Evolutionary conservation across 2,797 vertebrate species (phyloP).

Genomic region (Otus scops): DNA sequence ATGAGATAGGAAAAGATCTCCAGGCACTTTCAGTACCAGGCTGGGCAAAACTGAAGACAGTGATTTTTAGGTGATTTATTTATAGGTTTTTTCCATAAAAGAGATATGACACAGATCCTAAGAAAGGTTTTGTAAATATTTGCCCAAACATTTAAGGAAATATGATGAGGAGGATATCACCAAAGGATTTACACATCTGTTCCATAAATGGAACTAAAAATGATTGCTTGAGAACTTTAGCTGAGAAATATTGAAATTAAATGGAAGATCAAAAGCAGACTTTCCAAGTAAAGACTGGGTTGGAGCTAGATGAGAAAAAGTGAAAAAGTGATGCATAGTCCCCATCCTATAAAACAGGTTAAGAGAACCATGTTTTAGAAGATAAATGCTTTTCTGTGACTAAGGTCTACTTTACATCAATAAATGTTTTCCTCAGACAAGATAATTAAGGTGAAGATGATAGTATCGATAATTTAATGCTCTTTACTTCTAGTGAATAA

Average conservation of each 20-base stretch:
- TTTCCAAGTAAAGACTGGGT: background rate
- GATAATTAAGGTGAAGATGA: background rate
- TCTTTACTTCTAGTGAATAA: background rate
- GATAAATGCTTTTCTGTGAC: background rate
- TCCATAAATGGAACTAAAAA: background rate
- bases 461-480: background rate
- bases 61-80: background rate
- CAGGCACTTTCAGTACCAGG: background rate
- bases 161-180: background rate
- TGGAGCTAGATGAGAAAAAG: background rate
- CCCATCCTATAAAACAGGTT: background rate
- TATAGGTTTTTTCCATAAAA: background rate
- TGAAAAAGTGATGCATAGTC: background rate
- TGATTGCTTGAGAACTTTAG: background rate
- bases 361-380: background rate
- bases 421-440: background rate
- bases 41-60: background rate
- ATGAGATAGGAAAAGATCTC: background rate
- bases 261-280: background rate
- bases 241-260: background rate
- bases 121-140: background rate
- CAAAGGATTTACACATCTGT: background rate
- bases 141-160: background rate
- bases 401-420: background rate
- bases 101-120: background rate